These are phyloP conservation scores for Ceyx cyanopectus DNA, from an alignment of 2,113 vertebrate species.

Conservation along the genomic window DNA sequence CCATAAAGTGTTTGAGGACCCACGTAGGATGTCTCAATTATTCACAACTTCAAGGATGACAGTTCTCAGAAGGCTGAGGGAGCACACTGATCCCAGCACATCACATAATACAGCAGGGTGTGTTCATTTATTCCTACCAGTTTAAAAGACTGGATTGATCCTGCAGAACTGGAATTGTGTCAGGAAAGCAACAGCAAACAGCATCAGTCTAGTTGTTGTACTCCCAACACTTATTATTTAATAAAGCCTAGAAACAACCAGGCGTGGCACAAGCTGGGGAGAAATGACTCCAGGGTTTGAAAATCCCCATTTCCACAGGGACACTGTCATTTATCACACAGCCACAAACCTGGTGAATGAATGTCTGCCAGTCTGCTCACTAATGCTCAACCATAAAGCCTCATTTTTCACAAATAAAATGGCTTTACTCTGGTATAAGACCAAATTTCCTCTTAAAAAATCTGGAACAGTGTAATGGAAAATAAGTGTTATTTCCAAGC, in stretches of 20 bases:
- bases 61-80: not conserved
- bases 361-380: not conserved
- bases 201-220: not conserved
- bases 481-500: constrained; percentile 14
- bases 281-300: not conserved
- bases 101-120: not conserved
- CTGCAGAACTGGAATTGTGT: not conserved
- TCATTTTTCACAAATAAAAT: not conserved
- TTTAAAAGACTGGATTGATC: not conserved
- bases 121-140: not conserved
- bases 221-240: not conserved
- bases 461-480: not conserved
- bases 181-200: constrained; percentile 2
- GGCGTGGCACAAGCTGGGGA: not conserved
- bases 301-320: not conserved
- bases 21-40: not conserved
- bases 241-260: not conserved
- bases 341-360: not conserved
- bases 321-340: not conserved
- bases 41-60: not conserved
- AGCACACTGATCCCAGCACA: not conserved
- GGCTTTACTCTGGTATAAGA: not conserved
- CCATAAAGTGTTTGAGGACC: not conserved
- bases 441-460: constrained; percentile 7
- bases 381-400: not conserved